Conservation (phyloP, 2,797 vertebrate species). For the Pampus argenteus region DNA sequence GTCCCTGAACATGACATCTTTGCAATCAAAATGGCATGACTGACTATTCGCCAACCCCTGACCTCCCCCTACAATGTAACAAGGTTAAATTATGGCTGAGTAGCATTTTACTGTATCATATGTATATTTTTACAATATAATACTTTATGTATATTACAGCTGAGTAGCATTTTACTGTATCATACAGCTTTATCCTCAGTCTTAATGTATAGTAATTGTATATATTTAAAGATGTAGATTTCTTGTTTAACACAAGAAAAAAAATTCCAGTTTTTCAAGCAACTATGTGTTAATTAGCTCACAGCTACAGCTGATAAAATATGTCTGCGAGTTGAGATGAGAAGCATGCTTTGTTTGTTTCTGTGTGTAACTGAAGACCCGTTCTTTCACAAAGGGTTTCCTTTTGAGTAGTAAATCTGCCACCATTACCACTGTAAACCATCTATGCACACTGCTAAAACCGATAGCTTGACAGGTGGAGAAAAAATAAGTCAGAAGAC, state of each 20-base stretch:
- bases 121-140: too few relatives aligned
- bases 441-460: background rate
- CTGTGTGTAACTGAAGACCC: background rate
- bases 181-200: too few relatives aligned
- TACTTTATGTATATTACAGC: too few relatives aligned
- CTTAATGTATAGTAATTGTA: background rate
- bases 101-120: too few relatives aligned
- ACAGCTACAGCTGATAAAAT: background rate
- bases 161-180: too few relatives aligned
- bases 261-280: too few relatives aligned
- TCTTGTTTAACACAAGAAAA: background rate
- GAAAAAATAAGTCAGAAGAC: background rate
- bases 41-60: background rate
- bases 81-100: too few relatives aligned
- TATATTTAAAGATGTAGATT: too few relatives aligned
- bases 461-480: background rate
- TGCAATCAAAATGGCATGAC: background rate
- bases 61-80: too few relatives aligned
- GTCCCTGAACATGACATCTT: background rate
- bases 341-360: background rate
- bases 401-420: background rate
- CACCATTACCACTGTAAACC: constrained; percentile 5
- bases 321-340: background rate
- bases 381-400: background rate
- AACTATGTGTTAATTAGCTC: too few relatives aligned